phyloP scores from a whole-genome alignment of 2,113 vertebrate genomes.

The Odontesthes bonariensis region DNA sequence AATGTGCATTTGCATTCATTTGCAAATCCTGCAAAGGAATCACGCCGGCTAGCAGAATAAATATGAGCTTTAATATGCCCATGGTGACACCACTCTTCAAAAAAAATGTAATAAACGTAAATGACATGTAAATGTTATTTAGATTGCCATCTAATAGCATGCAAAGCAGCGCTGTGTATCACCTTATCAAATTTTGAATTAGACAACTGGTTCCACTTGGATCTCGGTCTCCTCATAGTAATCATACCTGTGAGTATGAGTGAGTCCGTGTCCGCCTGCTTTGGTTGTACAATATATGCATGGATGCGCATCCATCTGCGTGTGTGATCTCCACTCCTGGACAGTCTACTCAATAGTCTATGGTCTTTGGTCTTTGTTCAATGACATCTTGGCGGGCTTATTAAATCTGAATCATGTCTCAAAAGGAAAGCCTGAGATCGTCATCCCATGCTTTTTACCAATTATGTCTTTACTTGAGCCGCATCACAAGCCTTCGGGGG shows the following conservation, averaged over 20 bases:
- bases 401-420: constrained; percentile 71
- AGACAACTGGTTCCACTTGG: constrained; percentile 40
- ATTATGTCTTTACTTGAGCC: constrained; percentile 11
- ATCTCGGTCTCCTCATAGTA: constrained; percentile 20
- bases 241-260: constrained; percentile 28
- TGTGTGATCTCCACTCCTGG: constrained; percentile 7
- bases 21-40: constrained; percentile 65
- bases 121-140: constrained; percentile 80
- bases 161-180: constrained; percentile 60
- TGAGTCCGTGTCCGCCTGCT: background rate
- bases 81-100: constrained; percentile 61
- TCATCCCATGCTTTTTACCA: constrained; percentile 22
- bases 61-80: constrained; percentile 61
- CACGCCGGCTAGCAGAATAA: constrained; percentile 70
- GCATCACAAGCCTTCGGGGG: constrained; percentile 25
- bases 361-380: constrained; percentile 53
- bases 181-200: constrained; percentile 71
- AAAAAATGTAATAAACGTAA: constrained; percentile 69
- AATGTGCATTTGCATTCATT: constrained; percentile 73
- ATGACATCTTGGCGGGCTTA: constrained; percentile 66
- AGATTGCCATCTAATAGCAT: constrained; percentile 75
- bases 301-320: background rate
- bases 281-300: background rate
- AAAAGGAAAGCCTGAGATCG: constrained; percentile 34
- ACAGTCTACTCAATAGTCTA: constrained; percentile 34